phyloP scores from a whole-genome alignment of 1,140 invertebrate genomes.

The Zophobas atratus region DNA sequence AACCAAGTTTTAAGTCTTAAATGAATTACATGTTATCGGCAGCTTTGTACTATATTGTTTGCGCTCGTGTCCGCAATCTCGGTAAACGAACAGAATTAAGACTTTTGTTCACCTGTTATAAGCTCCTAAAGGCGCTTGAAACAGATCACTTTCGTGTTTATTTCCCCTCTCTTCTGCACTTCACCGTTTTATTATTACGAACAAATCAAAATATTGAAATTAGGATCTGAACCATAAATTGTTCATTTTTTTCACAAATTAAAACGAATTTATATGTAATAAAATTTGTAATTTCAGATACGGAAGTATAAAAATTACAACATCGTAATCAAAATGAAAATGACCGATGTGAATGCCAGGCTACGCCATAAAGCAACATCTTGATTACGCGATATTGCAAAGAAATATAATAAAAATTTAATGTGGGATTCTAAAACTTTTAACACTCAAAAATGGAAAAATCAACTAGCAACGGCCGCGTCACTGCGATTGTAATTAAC shows the following conservation, averaged over 20 bases:
- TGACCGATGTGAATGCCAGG: constrained; percentile 37
- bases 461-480: background rate
- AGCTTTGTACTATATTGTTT: constrained; percentile 33
- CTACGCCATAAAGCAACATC: constrained; percentile 28
- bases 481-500: background rate
- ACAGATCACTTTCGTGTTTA: constrained; percentile 15
- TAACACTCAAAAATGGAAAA: constrained; percentile 14
- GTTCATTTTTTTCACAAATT: constrained; percentile 10
- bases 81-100: constrained; percentile 28
- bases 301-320: constrained; percentile 28
- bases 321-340: constrained; percentile 41
- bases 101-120: constrained; percentile 44
- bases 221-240: constrained; percentile 3
- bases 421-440: constrained; percentile 9
- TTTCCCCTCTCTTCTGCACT: background rate
- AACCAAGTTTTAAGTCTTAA: constrained; percentile 36
- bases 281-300: constrained; percentile 25
- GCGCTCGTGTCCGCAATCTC: constrained; percentile 17
- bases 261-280: constrained; percentile 18
- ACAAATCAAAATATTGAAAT: constrained; percentile 25
- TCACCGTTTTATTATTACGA: constrained; percentile 2
- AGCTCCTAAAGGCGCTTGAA: constrained; percentile 14
- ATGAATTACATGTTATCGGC: constrained; percentile 43
- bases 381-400: constrained; percentile 30
- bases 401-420: constrained; percentile 42